phyloP scores from a whole-genome alignment of 2,888 invertebrate genomes.

The Salticus scenicus region DNA sequence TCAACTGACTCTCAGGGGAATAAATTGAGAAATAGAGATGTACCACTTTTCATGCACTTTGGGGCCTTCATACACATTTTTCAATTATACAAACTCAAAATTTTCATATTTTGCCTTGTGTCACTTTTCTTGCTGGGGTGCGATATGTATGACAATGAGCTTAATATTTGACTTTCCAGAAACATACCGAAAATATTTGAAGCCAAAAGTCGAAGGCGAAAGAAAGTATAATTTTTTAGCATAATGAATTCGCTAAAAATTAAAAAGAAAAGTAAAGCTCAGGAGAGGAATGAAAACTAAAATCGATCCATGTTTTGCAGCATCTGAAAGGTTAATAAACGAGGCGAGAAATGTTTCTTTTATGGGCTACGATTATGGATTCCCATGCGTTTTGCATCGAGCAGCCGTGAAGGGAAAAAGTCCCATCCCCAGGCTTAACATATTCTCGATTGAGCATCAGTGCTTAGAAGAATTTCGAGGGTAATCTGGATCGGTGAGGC shows the following conservation, averaged over 20 bases:
- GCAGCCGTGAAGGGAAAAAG: conserved; percentile 22
- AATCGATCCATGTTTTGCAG: conserved; percentile 17
- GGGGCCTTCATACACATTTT: too few species aligned
- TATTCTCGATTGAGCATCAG: conserved; percentile 65
- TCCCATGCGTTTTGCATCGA: conserved; percentile 56
- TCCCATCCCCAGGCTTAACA: conserved; percentile 42
- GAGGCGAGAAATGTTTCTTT: conserved; percentile 12
- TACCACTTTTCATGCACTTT: too few species aligned
- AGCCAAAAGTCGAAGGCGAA: too few species aligned
- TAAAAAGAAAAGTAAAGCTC: not conserved
- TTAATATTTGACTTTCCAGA: too few species aligned
- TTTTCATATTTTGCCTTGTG: too few species aligned
- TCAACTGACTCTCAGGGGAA: too few species aligned
- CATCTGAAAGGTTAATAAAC: conserved; percentile 57
- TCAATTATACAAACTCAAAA: too few species aligned
- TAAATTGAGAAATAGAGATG: too few species aligned
- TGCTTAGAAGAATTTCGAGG: conserved; percentile 61
- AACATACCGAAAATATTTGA: too few species aligned
- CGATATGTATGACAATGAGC: too few species aligned
- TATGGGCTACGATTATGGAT: conserved; percentile 13
- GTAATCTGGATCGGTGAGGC: conserved; percentile 57
- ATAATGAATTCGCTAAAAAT: not conserved
- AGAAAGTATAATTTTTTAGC: not conserved
- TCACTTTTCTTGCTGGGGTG: too few species aligned
- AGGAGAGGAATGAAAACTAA: not conserved